Conservation (phyloP, 2,888 invertebrate species). For the Dasysyrphus tricinctus region DNA sequence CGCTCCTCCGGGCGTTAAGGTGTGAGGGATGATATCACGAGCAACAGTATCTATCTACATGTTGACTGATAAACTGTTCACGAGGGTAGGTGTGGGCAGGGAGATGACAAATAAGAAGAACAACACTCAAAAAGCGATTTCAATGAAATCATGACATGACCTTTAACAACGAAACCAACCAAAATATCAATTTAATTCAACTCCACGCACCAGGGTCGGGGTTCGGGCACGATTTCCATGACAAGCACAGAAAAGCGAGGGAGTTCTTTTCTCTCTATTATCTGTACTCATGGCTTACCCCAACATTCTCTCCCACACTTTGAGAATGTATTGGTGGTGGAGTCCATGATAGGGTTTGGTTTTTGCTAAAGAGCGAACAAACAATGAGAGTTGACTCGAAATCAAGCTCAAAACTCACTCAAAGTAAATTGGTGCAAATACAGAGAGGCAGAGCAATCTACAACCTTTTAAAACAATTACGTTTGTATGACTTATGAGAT, state of each 20-base stretch:
- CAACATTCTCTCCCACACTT: slow-evolving; percentile 16
- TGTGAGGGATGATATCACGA: slow-evolving; percentile 54
- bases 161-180: slow-evolving; percentile 74
- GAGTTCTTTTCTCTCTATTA: slow-evolving; percentile 30
- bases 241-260: slow-evolving; percentile 27
- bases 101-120: slow-evolving; percentile 30
- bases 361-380: not conserved
- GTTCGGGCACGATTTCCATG: not conserved
- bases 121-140: slow-evolving; percentile 71
- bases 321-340: not conserved
- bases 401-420: slow-evolving; percentile 20
- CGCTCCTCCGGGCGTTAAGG: not conserved
- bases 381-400: slow-evolving; percentile 5
- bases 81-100: not conserved
- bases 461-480: slow-evolving; percentile 6
- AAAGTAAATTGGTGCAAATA: slow-evolving; percentile 1
- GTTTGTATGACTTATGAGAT: slow-evolving; percentile 16
- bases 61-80: slow-evolving; percentile 40
- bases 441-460: slow-evolving; percentile 11
- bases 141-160: slow-evolving; percentile 74
- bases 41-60: slow-evolving; percentile 70
- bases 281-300: not conserved
- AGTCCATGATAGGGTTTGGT: not conserved
- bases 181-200: slow-evolving; percentile 72
- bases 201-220: slow-evolving; percentile 45